Evolutionary conservation across 2,797 vertebrate species (phyloP).

Genomic region (Pseudochirops cupreus): DNA sequence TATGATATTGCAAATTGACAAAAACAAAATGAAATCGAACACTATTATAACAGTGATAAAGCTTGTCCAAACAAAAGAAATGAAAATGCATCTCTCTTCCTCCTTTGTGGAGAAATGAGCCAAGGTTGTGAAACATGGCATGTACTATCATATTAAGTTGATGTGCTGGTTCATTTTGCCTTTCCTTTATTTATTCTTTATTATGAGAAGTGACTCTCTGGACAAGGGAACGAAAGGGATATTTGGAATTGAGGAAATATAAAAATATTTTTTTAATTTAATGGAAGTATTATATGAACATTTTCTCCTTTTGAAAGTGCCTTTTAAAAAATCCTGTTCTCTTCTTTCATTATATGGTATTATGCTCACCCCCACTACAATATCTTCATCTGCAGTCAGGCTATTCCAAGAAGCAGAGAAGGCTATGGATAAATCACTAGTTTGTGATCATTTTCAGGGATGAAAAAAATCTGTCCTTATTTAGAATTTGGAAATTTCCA

Average conservation of each 20-base stretch:
- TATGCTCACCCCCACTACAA: neutral
- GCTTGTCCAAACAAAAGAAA: neutral
- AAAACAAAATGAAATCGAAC: no score
- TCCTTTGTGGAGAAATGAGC: neutral
- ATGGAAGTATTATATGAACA: neutral
- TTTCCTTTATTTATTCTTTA: neutral
- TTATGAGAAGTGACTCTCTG: neutral
- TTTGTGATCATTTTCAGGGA: neutral
- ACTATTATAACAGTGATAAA: neutral
- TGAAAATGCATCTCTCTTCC: neutral
- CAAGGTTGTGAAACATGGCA: neutral
- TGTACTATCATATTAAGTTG: neutral
- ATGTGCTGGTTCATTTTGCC: neutral
- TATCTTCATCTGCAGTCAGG: neutral
- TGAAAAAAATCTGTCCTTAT: neutral
- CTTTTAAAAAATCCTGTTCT: neutral
- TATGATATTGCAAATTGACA: neutral
- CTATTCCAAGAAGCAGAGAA: neutral
- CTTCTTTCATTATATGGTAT: no score
- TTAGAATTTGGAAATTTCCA: neutral
- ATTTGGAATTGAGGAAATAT: neutral
- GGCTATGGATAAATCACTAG: neutral
- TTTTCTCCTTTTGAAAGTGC: neutral
- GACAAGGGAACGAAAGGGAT: neutral
- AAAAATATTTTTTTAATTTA: neutral